Evolutionary conservation across 2,888 invertebrate genomes (phyloP).

Genomic region (Chloromyia formosa): DNA sequence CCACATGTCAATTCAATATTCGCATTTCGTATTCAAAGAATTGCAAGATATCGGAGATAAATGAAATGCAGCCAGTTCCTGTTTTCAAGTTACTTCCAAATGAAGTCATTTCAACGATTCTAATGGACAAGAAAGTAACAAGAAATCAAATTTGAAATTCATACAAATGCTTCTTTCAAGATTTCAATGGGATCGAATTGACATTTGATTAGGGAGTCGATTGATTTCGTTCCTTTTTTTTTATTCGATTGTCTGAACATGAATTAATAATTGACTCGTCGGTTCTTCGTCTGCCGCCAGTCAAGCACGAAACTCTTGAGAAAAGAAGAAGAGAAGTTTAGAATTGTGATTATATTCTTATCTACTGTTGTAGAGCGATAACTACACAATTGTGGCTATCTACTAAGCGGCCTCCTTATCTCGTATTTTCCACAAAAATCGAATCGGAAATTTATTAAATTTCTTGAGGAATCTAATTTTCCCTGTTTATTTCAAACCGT

Average conservation of each 20-base stretch:
- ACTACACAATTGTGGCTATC: too few relatives aligned
- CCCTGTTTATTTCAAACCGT: too few relatives aligned
- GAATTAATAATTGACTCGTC: too few relatives aligned
- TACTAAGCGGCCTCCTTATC: too few relatives aligned
- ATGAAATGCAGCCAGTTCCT: constrained; percentile 26
- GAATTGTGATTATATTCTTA: too few relatives aligned
- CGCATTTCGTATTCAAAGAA: background rate
- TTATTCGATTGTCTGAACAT: background rate
- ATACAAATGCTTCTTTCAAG: background rate
- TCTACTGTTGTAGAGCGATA: too few relatives aligned
- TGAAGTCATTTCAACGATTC: constrained; percentile 30
- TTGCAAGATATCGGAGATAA: constrained; percentile 11
- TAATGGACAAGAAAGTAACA: constrained; percentile 16
- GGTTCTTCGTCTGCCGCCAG: too few relatives aligned
- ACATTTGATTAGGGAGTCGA: constrained; percentile 26
- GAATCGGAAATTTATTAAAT: too few relatives aligned
- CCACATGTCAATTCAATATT: constrained; percentile 14
- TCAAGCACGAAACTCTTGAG: too few relatives aligned
- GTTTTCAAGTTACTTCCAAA: constrained; percentile 23
- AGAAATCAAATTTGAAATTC: constrained; percentile 1
- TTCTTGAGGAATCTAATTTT: too few relatives aligned
- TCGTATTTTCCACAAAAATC: too few relatives aligned
- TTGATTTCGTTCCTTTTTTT: constrained; percentile 8
- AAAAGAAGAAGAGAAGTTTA: too few relatives aligned
- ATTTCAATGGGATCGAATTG: background rate